These are phyloP conservation scores for Xanthorhoe designata DNA, from an alignment of 2,888 invertebrate genomes.

Conservation along the genomic window DNA sequence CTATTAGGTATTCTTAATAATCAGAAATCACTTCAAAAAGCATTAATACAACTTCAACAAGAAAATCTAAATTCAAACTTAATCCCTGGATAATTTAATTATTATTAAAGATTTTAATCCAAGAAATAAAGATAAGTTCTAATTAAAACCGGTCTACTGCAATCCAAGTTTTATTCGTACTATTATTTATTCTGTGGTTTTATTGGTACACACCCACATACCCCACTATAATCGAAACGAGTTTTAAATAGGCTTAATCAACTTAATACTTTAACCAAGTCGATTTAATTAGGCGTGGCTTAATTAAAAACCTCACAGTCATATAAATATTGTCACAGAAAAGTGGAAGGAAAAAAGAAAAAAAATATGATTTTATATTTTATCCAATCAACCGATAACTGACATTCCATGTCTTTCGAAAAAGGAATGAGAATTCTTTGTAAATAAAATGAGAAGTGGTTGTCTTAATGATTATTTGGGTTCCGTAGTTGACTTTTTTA, in stretches of 20 bases:
- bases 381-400: constrained; percentile 9
- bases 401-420: constrained; percentile 6
- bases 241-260: background rate
- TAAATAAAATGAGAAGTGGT: background rate
- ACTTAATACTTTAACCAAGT: background rate
- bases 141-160: background rate
- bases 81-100: background rate
- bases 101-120: background rate
- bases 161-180: background rate
- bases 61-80: background rate
- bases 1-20: too few relatives aligned
- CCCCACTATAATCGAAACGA: background rate
- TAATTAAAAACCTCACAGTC: background rate
- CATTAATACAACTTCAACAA: background rate
- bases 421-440: background rate
- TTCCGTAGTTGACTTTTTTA: background rate
- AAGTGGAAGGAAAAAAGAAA: background rate
- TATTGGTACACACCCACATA: background rate
- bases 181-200: background rate
- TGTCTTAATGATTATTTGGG: background rate
- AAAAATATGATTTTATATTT: background rate
- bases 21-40: too few relatives aligned
- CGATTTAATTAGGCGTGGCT: background rate
- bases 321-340: background rate
- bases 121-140: background rate